Base-by-base conservation (phyloP, 1,140 invertebrate species). In the Papilio polyxenes region DNA sequence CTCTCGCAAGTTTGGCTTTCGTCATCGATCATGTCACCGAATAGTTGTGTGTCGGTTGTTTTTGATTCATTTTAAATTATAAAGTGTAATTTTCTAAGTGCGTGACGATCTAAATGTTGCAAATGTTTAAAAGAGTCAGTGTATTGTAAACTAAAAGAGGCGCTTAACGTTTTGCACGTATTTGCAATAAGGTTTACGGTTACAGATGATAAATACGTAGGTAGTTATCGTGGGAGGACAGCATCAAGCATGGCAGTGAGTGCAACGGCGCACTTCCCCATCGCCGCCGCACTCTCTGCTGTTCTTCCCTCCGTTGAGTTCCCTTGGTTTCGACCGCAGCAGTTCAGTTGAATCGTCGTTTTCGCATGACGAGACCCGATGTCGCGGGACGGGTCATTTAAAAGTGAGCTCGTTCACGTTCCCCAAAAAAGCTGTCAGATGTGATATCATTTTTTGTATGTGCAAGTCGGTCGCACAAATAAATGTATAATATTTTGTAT, bases 91-190 rank as follows among this genome's bases (percentile, higher is more conserved):
- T 84, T 82, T 87, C 85, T 84, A 82, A 89, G 88, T 91, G 90
- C 92, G 89, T 91, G 89, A 92, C 90, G 87, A 91, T 92, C 84
- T 92, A 92, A 89, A 87, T 92, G 89, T 93, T 90, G 91, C 91
- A 91, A 91, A 90, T 83, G 84, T 90, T 89, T 90, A 88, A 91
- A 53, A 90, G 88, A 90, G 90, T 93, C 91, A 87, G 87, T 94
- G 92, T 94, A 91, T 91, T 90, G 89, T 93, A 92, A 92, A 92
- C 86, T 92, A 90, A 90, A 88, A 92, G 90, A 92, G 91, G 91
- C 89, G 92, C 93, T 94, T 94, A 93, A 92, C 87, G 89, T 93
- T 94, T 92, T 93, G 92, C 93, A 94, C 93, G 91, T 93, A 92
- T 93, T 94, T 92, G 92, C 92, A 93, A 93, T 93, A 93, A 93